Base-by-base conservation (phyloP, 2,888 invertebrate species). In the Himalopsyche tibetana region DNA sequence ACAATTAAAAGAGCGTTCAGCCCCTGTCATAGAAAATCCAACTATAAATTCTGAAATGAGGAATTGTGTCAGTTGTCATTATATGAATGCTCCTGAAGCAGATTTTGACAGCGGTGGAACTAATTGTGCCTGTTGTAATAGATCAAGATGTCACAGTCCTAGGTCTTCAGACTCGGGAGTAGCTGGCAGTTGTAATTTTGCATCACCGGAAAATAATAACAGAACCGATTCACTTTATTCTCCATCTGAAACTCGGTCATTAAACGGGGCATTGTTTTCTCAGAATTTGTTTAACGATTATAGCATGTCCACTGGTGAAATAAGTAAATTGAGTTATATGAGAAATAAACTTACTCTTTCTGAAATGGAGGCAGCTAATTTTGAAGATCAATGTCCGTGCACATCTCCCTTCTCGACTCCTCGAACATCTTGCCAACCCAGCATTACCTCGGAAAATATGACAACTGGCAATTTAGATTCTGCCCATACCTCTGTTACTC, bases 91-190 rank as follows among this genome's bases (percentile, higher is more conserved):
- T 11, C 84, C 84, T 28, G 83, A 82, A 17, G n/a, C 80, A 28
- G 88, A 88, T 74, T 87, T 79, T 79, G 84, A 81, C 19, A 85
- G 56, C 82, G 80, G 42, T 5, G 45, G 19, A 55, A 42, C 81
- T 40, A 88, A 87, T 55, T 95, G 95, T 89, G 94, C 94, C 90
- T 95, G 95, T 89, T 95, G 95, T 89, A 94, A 94, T 89, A 93
- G 93, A 89, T 95, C 95, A 0, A 91, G 94, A 89, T 95, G 95
- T 88, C 95, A 94, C 63, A 96, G 96, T 91, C 95, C 95, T 0
- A 93, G 96, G 88, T 96, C 96, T 9, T 97, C 97, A 19, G 96
- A 96, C 91, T 97, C 97, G 0, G 97, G 97, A 40, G 96, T 97
- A 92, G 97, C 96, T 0, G 97, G 97, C 42, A 97, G 96, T 91